phyloP scores from a whole-genome alignment of 2,113 vertebrate genomes.

The Pseudopodoces humilis region DNA sequence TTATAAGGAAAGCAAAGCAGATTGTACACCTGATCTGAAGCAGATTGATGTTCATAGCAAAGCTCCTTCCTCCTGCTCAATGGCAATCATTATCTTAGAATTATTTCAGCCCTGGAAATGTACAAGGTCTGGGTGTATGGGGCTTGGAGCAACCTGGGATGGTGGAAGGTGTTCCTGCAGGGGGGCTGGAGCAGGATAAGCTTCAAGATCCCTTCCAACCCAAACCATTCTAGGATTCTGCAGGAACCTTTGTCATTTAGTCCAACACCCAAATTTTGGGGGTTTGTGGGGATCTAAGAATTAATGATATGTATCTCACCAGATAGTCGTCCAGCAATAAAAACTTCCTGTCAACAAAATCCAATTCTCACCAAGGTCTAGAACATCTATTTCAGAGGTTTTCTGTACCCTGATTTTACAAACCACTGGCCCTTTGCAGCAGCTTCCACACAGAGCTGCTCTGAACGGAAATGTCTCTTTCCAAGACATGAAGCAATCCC shows the following conservation, averaged over 20 bases:
- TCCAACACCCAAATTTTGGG: not conserved
- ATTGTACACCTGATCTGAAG: not conserved
- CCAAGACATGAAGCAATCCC: not conserved
- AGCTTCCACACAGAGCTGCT: not conserved
- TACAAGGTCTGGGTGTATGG: accelerated
- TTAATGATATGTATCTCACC: not conserved
- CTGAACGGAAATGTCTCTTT: not conserved
- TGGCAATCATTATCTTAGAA: not conserved
- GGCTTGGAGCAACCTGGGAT: not conserved
- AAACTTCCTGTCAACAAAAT: not conserved
- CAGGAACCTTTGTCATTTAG: not conserved
- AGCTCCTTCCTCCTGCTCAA: not conserved
- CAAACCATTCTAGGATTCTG: not conserved
- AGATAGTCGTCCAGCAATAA: not conserved
- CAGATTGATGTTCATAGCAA: not conserved
- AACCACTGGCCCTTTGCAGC: not conserved
- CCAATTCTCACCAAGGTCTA: not conserved
- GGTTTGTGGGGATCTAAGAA: not conserved
- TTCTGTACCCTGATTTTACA: not conserved
- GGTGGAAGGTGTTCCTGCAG: not conserved
- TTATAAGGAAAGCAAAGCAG: not conserved
- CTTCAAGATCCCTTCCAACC: not conserved
- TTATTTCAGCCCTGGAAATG: not conserved
- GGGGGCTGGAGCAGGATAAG: accelerated
- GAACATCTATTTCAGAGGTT: not conserved